Conservation (phyloP, 1,140 invertebrate species). For the Drosophila azteca region DNA sequence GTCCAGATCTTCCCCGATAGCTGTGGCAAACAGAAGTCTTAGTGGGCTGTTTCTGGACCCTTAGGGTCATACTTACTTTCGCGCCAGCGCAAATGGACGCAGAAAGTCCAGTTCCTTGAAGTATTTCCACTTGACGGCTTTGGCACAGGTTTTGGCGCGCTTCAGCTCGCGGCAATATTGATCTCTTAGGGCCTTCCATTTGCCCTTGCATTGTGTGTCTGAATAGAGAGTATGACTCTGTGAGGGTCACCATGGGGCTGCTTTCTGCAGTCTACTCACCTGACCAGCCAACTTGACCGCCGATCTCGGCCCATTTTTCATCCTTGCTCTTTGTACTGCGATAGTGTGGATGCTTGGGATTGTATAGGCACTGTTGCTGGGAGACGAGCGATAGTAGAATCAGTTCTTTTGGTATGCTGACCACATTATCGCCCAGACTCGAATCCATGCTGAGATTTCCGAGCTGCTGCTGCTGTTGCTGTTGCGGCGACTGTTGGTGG, state of each 20-base stretch:
- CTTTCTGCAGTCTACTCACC: conserved; percentile 40
- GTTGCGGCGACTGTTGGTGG: conserved; percentile 33
- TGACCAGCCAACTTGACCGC: conserved; percentile 68
- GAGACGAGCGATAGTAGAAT: conserved; percentile 75
- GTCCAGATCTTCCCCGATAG: conserved; percentile 65
- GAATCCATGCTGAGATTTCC: conserved; percentile 55
- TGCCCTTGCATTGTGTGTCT: conserved; percentile 76
- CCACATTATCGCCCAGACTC: conserved; percentile 52
- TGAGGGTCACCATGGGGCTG: no score
- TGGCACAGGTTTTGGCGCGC: conserved; percentile 68
- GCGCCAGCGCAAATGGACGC: conserved; percentile 72
- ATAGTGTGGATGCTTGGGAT: conserved; percentile 76
- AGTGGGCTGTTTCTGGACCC: neutral
- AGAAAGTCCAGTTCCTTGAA: conserved; percentile 80
- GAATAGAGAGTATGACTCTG: neutral
- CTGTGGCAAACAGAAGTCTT: conserved; percentile 18
- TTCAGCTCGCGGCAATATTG: conserved; percentile 80
- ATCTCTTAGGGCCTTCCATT: conserved; percentile 80
- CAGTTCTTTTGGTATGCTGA: conserved; percentile 67
- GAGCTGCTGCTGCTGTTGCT: conserved; percentile 52
- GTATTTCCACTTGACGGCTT: conserved; percentile 79
- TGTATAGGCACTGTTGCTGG: conserved; percentile 75
- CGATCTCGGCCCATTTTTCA: conserved; percentile 76
- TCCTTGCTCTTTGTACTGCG: conserved; percentile 74
- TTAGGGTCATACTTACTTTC: conserved; percentile 56